Conservation (phyloP, 2,888 invertebrate species). For the Anthophora plumipes region DNA sequence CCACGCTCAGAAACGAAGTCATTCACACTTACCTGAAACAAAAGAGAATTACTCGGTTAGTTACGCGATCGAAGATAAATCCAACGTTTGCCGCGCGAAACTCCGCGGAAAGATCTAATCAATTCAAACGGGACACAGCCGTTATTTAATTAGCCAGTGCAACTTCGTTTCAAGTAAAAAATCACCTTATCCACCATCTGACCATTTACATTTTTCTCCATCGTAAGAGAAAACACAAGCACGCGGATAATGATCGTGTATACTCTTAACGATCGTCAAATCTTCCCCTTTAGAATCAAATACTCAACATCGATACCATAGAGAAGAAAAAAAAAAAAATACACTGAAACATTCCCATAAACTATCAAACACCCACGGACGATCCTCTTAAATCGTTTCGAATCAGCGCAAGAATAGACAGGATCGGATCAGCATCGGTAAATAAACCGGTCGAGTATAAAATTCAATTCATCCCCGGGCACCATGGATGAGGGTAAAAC, state of each 20-base stretch:
- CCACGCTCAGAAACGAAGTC: constrained; percentile 31
- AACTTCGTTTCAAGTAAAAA: constrained; percentile 17
- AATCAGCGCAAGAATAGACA: background rate
- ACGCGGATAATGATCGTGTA: constrained; percentile 8
- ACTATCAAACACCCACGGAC: no score
- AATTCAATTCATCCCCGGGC: constrained; percentile 75
- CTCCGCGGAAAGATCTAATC: constrained; percentile 38
- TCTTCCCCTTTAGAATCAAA: background rate
- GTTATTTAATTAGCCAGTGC: constrained; percentile 34
- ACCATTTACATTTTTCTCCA: constrained; percentile 16
- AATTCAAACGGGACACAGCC: constrained; percentile 33
- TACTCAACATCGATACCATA: background rate
- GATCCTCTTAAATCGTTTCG: background rate
- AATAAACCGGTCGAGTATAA: constrained; percentile 75
- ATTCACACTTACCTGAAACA: constrained; percentile 78
- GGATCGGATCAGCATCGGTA: constrained; percentile 53
- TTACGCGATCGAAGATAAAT: constrained; percentile 56
- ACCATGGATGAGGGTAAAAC: constrained; percentile 31
- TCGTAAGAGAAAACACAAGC: background rate
- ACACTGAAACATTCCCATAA: no score
- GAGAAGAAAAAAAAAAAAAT: no score
- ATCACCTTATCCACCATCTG: constrained; percentile 20
- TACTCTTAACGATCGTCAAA: background rate
- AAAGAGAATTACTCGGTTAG: constrained; percentile 62
- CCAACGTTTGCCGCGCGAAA: constrained; percentile 11